Base-by-base conservation (phyloP, 2,888 invertebrate species). In the Drosophila maculinotata region DNA sequence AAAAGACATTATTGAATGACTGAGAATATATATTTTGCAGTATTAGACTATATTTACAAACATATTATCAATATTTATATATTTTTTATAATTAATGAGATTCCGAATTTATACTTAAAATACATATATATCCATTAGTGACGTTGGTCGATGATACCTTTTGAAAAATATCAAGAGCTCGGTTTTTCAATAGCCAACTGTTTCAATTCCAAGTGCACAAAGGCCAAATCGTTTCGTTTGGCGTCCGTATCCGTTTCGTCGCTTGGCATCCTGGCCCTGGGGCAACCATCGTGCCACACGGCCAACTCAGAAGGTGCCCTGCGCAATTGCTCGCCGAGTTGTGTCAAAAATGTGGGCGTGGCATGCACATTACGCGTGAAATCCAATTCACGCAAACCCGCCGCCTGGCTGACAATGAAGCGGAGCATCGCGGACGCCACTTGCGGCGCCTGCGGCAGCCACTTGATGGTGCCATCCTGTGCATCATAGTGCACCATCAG, bases 351-450 rank as follows among this genome's bases (percentile, higher is more conserved):
- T 54, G 78, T 68, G 68, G 86, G 73, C 44, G 84, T 78, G 62
- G 73, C 85, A 59, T 79, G 79, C 14, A 74, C 69, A 76, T 87
- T 85, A 31, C 72, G 69, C 60, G 68, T 82, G 31, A 84, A 81
- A 74, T 87, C 87, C 64, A 84, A 68, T 79, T 82, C 69, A 66
- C 58, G 54, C 72, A 84, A 53, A 57, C 68, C 73, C 6, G n/a
- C 35, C 52, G 69, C 53, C 57, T 87, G 85, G 26, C 51, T 51
- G 67, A 56, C 70, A 54, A 84, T 56, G 25, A 84, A 85, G 36
- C 65, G 60, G 12, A 75, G 67, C 30, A 85, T 41, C 15, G 68
- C 69, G 38, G 49, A 65, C 33, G 71, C 59, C 58, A 75, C 68
- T 58, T 72, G 79, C 71, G 87, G 69, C 67, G 70, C 67, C 63